Percentiles rank a stretch among this genome's conserved stretches.
phyloP scores from a whole-genome alignment of 2,888 invertebrate species.

The Cephus pulcher region DNA sequence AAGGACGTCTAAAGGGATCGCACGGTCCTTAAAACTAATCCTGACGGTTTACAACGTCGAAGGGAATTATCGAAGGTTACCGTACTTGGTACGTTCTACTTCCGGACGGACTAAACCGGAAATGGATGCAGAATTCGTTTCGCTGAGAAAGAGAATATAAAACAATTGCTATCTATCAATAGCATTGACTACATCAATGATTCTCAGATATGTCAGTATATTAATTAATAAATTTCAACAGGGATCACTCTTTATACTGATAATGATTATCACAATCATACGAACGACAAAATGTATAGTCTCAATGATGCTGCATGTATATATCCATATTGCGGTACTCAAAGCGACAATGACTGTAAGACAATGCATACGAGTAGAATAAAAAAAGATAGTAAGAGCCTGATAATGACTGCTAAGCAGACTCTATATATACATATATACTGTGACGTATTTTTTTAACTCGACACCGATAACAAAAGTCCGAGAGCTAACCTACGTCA shows the following conservation, averaged over 20 bases:
- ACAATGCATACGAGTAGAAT: neutral
- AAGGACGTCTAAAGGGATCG: slow-evolving; percentile 43
- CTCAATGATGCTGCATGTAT: neutral
- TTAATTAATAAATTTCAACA: neutral
- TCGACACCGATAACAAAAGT: no score
- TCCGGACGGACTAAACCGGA: neutral
- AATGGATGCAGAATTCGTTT: neutral
- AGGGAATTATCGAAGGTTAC: neutral
- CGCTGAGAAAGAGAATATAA: neutral
- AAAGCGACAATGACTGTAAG: neutral
- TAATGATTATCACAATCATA: neutral
- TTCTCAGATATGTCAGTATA: neutral
- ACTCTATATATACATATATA: neutral
- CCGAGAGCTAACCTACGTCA: no score
- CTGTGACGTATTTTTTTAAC: no score
- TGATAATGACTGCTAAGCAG: neutral
- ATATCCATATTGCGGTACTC: neutral
- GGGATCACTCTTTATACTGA: neutral
- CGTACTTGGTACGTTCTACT: neutral
- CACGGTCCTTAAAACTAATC: slow-evolving; percentile 44
- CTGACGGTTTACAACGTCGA: slow-evolving; percentile 12
- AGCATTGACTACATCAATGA: neutral
- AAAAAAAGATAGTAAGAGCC: neutral
- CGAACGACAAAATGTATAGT: neutral
- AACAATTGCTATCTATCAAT: neutral